These are phyloP conservation scores for Tenthredo mesomela DNA, from an alignment of 2,888 invertebrate genomes.

Conservation along the genomic window DNA sequence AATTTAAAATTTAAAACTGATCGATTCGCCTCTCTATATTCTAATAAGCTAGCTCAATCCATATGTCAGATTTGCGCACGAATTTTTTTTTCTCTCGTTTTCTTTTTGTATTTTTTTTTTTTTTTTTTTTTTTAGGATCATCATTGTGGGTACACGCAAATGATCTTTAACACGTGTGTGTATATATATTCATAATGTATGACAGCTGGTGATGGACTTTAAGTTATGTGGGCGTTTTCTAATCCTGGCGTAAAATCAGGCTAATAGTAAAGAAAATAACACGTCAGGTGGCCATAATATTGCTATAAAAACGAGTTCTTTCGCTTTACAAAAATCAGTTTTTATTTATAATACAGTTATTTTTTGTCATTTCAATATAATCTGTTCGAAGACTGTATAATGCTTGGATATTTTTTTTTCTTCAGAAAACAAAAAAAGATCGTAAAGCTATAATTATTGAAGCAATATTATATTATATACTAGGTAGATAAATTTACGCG, in stretches of 20 bases:
- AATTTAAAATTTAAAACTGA: background rate
- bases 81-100: background rate
- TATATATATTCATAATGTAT: background rate
- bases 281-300: background rate
- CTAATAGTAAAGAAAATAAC: slow-evolving; percentile 22
- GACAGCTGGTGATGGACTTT: background rate
- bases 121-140: background rate
- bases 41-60: background rate
- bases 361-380: background rate
- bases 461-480: too few species aligned
- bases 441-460: background rate
- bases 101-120: background rate
- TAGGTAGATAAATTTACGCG: background rate
- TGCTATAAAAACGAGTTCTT: background rate
- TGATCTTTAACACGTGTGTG: slow-evolving; percentile 13
- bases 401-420: background rate
- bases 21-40: background rate
- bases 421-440: background rate
- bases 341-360: too few species aligned
- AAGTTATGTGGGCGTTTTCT: slow-evolving; percentile 4
- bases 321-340: background rate
- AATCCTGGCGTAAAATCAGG: background rate
- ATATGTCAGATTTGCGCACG: slow-evolving; percentile 41
- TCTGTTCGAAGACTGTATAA: background rate
- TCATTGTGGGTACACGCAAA: slow-evolving; percentile 1